Conservation (phyloP, 1,140 invertebrate species). For the Sycobia sp. region DNA sequence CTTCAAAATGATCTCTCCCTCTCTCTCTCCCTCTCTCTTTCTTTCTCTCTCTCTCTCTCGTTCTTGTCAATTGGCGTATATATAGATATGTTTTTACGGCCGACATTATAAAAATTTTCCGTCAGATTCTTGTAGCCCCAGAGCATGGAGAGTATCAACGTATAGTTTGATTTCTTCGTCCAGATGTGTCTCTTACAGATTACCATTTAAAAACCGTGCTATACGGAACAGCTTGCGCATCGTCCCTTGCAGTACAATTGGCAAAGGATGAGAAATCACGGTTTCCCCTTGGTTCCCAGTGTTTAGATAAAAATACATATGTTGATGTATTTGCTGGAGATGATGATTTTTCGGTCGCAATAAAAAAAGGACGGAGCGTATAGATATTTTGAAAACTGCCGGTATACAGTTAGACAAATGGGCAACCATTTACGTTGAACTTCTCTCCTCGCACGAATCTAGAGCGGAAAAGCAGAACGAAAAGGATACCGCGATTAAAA, state of each 20-base stretch:
- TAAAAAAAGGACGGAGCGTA: not conserved
- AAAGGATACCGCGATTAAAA: not conserved
- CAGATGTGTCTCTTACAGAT: not conserved
- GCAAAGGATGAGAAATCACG: conserved; percentile 12
- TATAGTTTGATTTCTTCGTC: conserved; percentile 38
- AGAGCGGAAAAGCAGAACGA: too few species aligned
- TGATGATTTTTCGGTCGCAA: too few species aligned
- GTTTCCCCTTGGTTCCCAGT: conserved; percentile 3
- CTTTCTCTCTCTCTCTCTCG: not conserved
- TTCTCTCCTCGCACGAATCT: too few species aligned
- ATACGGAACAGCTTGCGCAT: conserved; percentile 11
- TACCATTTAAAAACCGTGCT: conserved; percentile 11
- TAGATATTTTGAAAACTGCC: not conserved
- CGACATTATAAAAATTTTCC: too few species aligned
- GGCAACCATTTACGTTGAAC: too few species aligned
- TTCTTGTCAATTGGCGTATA: not conserved
- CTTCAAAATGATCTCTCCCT: too few species aligned
- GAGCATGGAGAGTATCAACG: conserved; percentile 39
- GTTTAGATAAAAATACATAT: too few species aligned
- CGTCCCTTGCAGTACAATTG: conserved; percentile 12
- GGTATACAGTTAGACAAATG: conserved; percentile 6
- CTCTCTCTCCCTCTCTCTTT: too few species aligned
- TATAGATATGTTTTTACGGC: conserved; percentile 16
- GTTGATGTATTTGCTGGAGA: too few species aligned
- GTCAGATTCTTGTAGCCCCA: conserved; percentile 36